Evolutionary conservation across 2,113 vertebrate genomes (phyloP), one percentile per base, ranked within the genome.

Genomic region (Menura novaehollandiae): DNA sequence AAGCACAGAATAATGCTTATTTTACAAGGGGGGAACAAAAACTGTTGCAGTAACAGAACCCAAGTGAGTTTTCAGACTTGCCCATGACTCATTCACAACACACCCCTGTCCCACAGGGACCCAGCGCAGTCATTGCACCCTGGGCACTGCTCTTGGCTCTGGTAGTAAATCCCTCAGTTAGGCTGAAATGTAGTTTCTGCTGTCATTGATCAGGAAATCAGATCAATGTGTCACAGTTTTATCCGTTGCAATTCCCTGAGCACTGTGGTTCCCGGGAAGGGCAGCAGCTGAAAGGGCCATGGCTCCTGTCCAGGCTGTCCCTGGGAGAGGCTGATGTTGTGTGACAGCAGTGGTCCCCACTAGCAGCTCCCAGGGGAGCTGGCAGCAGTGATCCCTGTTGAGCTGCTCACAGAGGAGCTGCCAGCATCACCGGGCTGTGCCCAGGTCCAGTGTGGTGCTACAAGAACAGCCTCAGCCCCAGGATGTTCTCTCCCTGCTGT

Each of bases 61-160:
- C 39, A 47, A 41, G 13, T n/a, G 88, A 39, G 6, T 33, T 93
- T 89, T 58, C 39, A 81, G 52, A 21, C n/a, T 46, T 85, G 39
- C 20, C 51, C 1, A 1, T 0, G 2, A 19, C 39, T 71, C 15
- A 7, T 28, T 66, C 32, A 20, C 14, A 11, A 30, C 19, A 7
- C 0, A 1, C 11, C 26, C 37, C 62, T 15, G 6, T 46, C 37
- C 58, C 52, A 9, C 3, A 8, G 59, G 47, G 46, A 62, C 32
- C 43, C 4, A 4, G 23, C 39, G 11, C 27, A 69, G 59, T 27
- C 15, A 1, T 0, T 44, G 58, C 26, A 58, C 56, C 10, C 15
- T 15, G 1, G 5, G 41, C 39, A 7, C 11, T 56, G 44, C 39
- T n/a, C 52, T 37, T 69, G 39, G 13, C 30, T 76, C 28, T 19